Base-by-base conservation (phyloP, 2,113 vertebrate species). In the Clarias magur region DNA sequence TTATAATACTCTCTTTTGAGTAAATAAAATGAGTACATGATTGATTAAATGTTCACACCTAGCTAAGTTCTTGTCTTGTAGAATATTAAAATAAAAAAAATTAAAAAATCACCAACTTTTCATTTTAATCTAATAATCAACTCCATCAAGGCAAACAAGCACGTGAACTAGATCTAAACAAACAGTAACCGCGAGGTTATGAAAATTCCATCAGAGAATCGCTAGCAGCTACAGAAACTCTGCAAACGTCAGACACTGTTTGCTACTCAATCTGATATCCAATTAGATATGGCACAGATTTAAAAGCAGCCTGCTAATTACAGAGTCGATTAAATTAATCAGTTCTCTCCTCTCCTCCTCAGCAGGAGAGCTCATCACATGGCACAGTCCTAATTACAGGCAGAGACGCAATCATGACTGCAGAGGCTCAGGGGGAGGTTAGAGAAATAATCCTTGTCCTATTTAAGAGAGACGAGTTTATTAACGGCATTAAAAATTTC, bases 361-460 rank as follows among this genome's bases (percentile, higher is more conserved):
- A 82, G 86, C 89, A 59, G 86, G 86, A 89, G 76, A 86, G 53
- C 87, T 84, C 60, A 38, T 89, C 88, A 87, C 82, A 82, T 72
- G 54, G 48, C 85, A 70, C 85, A 75, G 81, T 65, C 75, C 80
- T 91, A 88, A 91, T 91, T 91, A 89, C 86, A 90, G 88, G 86
- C 72, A 87, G 65, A 86, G 73, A 83, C 79, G 84, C 87, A 91
- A 91, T 91, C 85, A 88, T 30, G 57, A 81, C 62, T 80, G 82
- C 42, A 54, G 79, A 86, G 82, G 79, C 86, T 60, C 60, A 65
- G 78, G 87, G 38, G 76, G 67, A 82, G 80, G 87, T 85, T 79
- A 88, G 70, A 83, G 83, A 65, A 86, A 82, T 75, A 83, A 67
- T 84, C 59, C 65, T 68, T 87, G 76, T 73, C 72, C 76, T 30